Evolutionary conservation across 2,113 vertebrate species (phyloP).

Genomic region (Seriola aureovittata): DNA sequence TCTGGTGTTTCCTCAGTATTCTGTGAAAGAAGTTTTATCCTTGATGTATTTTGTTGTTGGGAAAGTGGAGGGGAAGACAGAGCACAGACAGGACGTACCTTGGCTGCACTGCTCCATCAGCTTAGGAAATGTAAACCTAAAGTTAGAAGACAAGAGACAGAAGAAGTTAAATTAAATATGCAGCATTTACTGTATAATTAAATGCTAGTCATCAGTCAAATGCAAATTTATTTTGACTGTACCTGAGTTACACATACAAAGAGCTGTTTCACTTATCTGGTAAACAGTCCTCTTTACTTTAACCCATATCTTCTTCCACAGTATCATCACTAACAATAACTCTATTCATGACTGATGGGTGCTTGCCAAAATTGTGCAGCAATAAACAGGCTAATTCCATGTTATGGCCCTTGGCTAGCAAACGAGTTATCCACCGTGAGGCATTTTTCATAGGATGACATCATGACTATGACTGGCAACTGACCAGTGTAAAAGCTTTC

Average conservation of each 20-base stretch:
- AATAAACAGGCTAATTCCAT: slow-evolving; percentile 51
- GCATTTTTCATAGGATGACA: slow-evolving; percentile 56
- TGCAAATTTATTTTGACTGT: background rate
- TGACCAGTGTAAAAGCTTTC: slow-evolving; percentile 64
- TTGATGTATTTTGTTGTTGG: background rate
- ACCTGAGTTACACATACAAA: background rate
- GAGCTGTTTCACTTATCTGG: slow-evolving; percentile 5
- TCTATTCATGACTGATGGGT: slow-evolving; percentile 29
- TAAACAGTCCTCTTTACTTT: slow-evolving; percentile 16
- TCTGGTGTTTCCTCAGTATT: background rate
- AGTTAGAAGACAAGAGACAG: slow-evolving; percentile 33
- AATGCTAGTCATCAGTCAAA: background rate
- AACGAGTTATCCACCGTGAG: slow-evolving; percentile 18
- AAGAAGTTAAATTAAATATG: background rate
- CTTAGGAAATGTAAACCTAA: slow-evolving; percentile 94
- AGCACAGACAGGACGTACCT: slow-evolving; percentile 82
- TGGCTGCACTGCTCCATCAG: slow-evolving; percentile 96
- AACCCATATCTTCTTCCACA: slow-evolving; percentile 1
- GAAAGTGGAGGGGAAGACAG: background rate
- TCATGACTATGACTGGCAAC: slow-evolving; percentile 51
- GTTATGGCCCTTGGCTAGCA: slow-evolving; percentile 29
- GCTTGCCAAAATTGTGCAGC: slow-evolving; percentile 6
- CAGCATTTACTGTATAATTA: background rate
- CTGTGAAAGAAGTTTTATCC: background rate
- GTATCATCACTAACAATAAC: slow-evolving; percentile 27